These are phyloP conservation scores for Dynastes hyllus DNA, from an alignment of 2,888 invertebrate genomes.

Conservation along the genomic window DNA sequence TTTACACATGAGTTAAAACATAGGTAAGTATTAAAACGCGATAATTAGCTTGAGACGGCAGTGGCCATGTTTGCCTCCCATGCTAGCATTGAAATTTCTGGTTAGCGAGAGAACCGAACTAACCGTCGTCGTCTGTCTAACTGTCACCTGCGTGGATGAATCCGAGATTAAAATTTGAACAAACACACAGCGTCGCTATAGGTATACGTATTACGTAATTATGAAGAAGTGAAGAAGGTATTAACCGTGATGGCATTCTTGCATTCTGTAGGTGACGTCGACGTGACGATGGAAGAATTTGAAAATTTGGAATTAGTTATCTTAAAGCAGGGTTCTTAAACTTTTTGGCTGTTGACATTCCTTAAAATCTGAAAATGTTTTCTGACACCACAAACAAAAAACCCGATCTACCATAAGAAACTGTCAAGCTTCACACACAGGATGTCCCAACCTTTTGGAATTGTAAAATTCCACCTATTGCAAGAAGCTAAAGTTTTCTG, in stretches of 20 bases:
- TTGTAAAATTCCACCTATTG: too few relatives aligned
- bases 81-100: slow-evolving; percentile 50
- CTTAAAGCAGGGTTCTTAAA: too few relatives aligned
- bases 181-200: slow-evolving; percentile 7
- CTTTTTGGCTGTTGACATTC: too few relatives aligned
- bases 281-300: background rate
- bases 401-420: too few relatives aligned
- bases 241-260: background rate
- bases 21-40: slow-evolving; percentile 59
- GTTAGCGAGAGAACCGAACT: slow-evolving; percentile 44
- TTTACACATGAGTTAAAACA: slow-evolving; percentile 60
- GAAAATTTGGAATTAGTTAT: too few relatives aligned
- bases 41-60: slow-evolving; percentile 57
- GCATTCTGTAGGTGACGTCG: background rate
- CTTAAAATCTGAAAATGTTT: too few relatives aligned
- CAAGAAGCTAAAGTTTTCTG: too few relatives aligned
- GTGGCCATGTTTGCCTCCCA: slow-evolving; percentile 54
- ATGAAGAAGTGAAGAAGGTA: background rate
- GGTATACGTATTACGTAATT: slow-evolving; percentile 36
- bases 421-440: too few relatives aligned
- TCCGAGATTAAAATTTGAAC: slow-evolving; percentile 39
- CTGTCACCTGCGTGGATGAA: slow-evolving; percentile 47
- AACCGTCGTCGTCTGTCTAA: slow-evolving; percentile 51
- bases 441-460: too few relatives aligned
- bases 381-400: too few relatives aligned